Conservation (phyloP, 2,888 invertebrate genomes). For the Digitonthophagus gazella region DNA sequence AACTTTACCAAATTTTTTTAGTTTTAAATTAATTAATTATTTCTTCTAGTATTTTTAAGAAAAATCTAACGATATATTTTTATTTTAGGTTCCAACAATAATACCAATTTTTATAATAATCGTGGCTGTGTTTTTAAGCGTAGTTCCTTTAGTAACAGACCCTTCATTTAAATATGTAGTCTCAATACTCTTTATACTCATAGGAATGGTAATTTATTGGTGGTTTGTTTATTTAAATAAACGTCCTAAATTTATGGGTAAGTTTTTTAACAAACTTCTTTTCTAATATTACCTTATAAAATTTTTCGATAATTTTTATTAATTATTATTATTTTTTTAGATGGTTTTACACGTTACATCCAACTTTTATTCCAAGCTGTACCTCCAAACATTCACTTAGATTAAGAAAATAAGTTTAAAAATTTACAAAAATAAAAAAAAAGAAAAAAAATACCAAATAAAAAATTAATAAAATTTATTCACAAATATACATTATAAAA, state of each 20-base stretch:
- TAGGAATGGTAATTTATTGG: slow-evolving; percentile 71
- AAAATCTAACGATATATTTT: slow-evolving; percentile 3
- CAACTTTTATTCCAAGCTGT: slow-evolving; percentile 69
- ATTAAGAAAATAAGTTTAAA: slow-evolving; percentile 5
- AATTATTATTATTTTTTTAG: slow-evolving; percentile 52
- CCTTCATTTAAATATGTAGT: slow-evolving; percentile 76
- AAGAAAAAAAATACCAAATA: too few relatives aligned
- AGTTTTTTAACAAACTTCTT: too few relatives aligned
- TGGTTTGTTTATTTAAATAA: slow-evolving; percentile 71
- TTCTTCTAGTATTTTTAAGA: too few relatives aligned
- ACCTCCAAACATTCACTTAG: slow-evolving; percentile 52
- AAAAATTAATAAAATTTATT: background rate
- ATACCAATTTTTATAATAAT: slow-evolving; percentile 72
- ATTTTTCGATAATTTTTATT: slow-evolving; percentile 18
- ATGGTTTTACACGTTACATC: slow-evolving; percentile 61
- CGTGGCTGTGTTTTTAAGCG: slow-evolving; percentile 69
- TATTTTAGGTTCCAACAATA: slow-evolving; percentile 61
- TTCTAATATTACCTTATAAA: too few relatives aligned
- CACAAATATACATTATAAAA: slow-evolving; percentile 6
- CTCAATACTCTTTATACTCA: slow-evolving; percentile 67
- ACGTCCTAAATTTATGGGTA: slow-evolving; percentile 64
- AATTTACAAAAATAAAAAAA: too few relatives aligned
- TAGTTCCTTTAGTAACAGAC: slow-evolving; percentile 72
- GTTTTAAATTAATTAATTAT: slow-evolving; percentile 11
- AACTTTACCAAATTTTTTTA: background rate